phyloP scores from a whole-genome alignment of 1,140 invertebrate species.

The Tachypleus tridentatus region DNA sequence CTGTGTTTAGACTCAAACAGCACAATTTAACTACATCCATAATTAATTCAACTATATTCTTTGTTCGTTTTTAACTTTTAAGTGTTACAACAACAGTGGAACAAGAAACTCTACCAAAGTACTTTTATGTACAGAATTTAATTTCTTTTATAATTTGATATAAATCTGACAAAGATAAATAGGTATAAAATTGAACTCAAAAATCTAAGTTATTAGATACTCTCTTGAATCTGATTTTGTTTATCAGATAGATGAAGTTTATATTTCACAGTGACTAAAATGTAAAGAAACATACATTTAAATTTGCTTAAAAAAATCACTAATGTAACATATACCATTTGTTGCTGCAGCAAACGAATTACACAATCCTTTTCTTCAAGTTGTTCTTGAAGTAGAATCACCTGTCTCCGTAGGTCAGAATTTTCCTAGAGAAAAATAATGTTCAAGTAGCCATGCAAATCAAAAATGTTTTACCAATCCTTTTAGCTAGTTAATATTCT shows the following conservation, averaged over 20 bases:
- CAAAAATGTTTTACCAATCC: not conserved
- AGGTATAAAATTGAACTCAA: not conserved
- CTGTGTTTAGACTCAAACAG: conserved; percentile 26
- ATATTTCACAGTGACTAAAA: not conserved
- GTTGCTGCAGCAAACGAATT: conserved; percentile 51
- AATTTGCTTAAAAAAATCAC: not conserved
- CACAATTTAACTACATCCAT: not conserved
- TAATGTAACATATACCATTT: conserved; percentile 33
- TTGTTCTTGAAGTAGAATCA: conserved; percentile 40
- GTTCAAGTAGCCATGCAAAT: not conserved
- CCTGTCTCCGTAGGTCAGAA: conserved; percentile 53
- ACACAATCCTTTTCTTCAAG: conserved; percentile 56
- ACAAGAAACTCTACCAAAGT: too few relatives aligned
- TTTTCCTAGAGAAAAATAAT: conserved; percentile 39
- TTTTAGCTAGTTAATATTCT: not conserved
- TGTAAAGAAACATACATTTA: not conserved
- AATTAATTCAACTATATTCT: not conserved
- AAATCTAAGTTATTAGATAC: not conserved
- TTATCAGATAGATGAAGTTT: not conserved
- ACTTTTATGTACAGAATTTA: too few relatives aligned
- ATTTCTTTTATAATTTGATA: not conserved
- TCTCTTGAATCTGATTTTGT: conserved; percentile 25
- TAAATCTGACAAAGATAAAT: not conserved
- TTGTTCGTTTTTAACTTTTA: not conserved
- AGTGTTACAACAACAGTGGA: too few relatives aligned